Evolutionary conservation across 2,888 invertebrate genomes (phyloP).

Genomic region (Dynastes grantii): DNA sequence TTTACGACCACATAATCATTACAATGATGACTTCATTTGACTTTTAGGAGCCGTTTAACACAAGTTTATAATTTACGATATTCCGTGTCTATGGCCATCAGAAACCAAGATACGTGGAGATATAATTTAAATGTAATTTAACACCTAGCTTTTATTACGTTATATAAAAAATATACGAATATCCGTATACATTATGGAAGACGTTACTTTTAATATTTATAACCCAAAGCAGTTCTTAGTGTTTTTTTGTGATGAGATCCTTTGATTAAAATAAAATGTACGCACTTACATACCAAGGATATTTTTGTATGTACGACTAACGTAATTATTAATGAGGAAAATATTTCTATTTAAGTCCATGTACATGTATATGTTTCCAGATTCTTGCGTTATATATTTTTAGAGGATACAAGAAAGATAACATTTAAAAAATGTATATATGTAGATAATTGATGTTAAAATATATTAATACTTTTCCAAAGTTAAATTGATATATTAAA

Average conservation of each 20-base stretch:
- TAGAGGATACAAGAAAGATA: too few relatives aligned
- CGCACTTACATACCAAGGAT: background rate
- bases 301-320: too few relatives aligned
- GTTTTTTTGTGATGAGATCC: slow-evolving; percentile 7
- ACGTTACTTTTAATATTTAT: slow-evolving; percentile 41
- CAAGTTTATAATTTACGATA: slow-evolving; percentile 52
- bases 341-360: too few relatives aligned
- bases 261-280: background rate
- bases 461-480: too few relatives aligned
- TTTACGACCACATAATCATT: slow-evolving; percentile 69
- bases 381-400: too few relatives aligned
- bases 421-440: too few relatives aligned
- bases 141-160: slow-evolving; percentile 49
- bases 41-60: slow-evolving; percentile 58
- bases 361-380: too few relatives aligned
- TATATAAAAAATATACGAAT: slow-evolving; percentile 35
- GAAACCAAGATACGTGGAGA: slow-evolving; percentile 31
- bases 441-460: too few relatives aligned
- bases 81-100: slow-evolving; percentile 52
- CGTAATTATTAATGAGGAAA: too few relatives aligned
- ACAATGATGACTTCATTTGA: slow-evolving; percentile 67
- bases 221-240: slow-evolving; percentile 47
- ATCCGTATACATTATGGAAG: background rate
- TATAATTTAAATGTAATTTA: slow-evolving; percentile 49
- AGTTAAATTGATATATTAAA: too few relatives aligned